phyloP scores from a whole-genome alignment of 2,113 vertebrate species.

The Athene noctua region DNA sequence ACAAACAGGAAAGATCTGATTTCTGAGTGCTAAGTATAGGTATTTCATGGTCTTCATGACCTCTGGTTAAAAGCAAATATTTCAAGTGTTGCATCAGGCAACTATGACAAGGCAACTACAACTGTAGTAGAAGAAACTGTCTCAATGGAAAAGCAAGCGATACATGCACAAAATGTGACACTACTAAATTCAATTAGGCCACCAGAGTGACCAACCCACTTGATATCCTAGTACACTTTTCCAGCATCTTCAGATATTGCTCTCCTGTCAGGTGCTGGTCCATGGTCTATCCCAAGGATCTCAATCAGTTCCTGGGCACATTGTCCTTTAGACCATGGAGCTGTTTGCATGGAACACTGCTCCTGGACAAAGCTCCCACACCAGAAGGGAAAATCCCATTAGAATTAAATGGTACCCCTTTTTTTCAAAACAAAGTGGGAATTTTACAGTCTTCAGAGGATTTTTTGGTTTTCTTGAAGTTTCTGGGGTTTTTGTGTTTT shows the following conservation, averaged over 20 bases:
- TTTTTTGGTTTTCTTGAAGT: background rate
- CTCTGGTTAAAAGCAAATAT: background rate
- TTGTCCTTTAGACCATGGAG: background rate
- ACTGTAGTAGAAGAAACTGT: background rate
- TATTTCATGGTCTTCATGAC: background rate
- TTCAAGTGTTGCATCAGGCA: background rate
- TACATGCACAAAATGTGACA: background rate
- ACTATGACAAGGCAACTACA: background rate
- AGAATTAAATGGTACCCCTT: background rate
- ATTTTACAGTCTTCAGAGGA: background rate
- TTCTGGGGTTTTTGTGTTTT: fast-evolving
- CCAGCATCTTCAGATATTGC: background rate
- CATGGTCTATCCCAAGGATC: background rate
- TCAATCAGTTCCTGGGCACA: no score
- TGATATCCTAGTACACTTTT: background rate
- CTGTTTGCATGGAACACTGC: background rate
- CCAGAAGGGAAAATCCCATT: background rate
- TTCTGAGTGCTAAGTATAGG: background rate
- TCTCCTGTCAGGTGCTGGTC: background rate
- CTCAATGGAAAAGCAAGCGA: background rate
- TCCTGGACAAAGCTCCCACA: background rate
- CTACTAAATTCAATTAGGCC: background rate
- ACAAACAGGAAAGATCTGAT: background rate
- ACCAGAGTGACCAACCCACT: background rate
- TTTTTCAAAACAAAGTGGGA: background rate